phyloP scores from a whole-genome alignment of 2,797 vertebrate genomes.

The Gallinago stenura region DNA sequence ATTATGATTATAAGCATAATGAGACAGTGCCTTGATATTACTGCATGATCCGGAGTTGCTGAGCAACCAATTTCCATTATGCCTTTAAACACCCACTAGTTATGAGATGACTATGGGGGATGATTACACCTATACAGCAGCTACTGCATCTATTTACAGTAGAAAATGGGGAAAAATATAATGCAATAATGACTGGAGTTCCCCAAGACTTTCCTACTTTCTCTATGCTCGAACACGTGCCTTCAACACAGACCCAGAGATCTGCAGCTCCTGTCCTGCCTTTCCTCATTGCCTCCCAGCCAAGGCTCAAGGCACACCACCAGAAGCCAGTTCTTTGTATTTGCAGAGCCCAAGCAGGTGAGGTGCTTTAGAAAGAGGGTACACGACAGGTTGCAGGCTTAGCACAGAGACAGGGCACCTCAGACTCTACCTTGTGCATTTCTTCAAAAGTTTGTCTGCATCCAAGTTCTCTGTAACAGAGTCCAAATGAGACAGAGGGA shows the following conservation, averaged over 20 bases:
- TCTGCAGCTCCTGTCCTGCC: background rate
- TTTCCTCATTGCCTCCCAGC: background rate
- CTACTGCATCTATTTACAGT: background rate
- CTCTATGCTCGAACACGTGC: background rate
- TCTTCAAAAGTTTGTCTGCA: background rate
- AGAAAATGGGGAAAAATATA: background rate
- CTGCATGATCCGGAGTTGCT: background rate
- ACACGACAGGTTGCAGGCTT: background rate
- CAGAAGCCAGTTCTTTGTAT: background rate
- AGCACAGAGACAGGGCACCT: background rate
- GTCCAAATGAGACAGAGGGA: background rate
- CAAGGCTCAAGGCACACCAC: background rate
- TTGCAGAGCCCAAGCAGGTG: background rate
- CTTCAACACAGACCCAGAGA: background rate
- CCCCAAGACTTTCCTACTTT: background rate
- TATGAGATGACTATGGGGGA: background rate
- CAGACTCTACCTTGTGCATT: background rate
- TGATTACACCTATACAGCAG: background rate
- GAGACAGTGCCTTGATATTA: background rate
- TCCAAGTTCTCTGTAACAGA: background rate
- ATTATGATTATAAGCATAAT: background rate
- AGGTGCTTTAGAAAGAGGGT: background rate
- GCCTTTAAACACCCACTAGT: background rate
- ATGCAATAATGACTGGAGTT: background rate
- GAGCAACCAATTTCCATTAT: background rate